Percentiles rank a stretch among this genome's conserved stretches.
Conservation (phyloP, 2,888 invertebrate species). For the Alviniconcha strummeri region DNA sequence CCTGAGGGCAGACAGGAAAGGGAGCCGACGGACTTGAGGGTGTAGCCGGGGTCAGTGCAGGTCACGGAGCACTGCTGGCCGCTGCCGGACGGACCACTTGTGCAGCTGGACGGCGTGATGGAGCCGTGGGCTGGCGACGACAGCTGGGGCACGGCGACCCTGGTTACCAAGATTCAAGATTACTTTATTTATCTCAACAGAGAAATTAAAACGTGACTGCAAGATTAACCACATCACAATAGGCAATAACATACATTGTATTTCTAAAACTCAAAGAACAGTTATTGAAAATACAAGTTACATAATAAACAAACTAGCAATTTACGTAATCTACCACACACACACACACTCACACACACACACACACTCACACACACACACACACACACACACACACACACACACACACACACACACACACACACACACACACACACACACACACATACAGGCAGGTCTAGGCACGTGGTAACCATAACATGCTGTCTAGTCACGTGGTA, state of each 20-base stretch:
- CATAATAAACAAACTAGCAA: too few relatives aligned
- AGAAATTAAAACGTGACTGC: too few relatives aligned
- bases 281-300: too few relatives aligned
- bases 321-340: too few relatives aligned
- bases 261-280: too few relatives aligned
- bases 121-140: conserved; percentile 42
- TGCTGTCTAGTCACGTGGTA: not conserved
- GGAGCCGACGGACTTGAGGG: conserved; percentile 40
- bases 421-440: conserved; percentile 10
- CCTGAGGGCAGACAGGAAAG: conserved; percentile 53
- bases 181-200: too few relatives aligned
- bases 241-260: too few relatives aligned
- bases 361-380: not conserved
- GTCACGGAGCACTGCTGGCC: conserved; percentile 49
- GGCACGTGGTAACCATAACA: not conserved
- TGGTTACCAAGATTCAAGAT: conserved; percentile 10
- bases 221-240: too few relatives aligned
- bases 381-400: not conserved
- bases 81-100: conserved; percentile 30
- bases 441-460: not conserved
- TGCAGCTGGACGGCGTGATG: conserved; percentile 49
- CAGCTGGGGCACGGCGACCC: conserved; percentile 46
- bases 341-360: not conserved
- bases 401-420: not conserved
- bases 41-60: conserved; percentile 53